These are phyloP conservation scores for Rattus norvegicus DNA, from an alignment of 2,113 vertebrate genomes.

Conservation along the genomic window GRCr8 NC_086020.1:146686001-146686500, in stretches of 20 bases:
- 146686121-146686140: background rate
- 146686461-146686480: background rate
- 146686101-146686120: background rate
- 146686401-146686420: background rate
- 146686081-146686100: background rate
- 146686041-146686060: background rate
- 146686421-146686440: background rate
- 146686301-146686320: background rate
- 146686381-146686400: background rate
- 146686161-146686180: background rate
- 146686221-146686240: background rate
- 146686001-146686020: background rate
- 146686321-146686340: no score
- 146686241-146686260: background rate
- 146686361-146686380: no score
- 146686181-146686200: background rate
- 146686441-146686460: background rate
- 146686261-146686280: background rate
- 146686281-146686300: background rate
- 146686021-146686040: no score
- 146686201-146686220: background rate
- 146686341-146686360: background rate
- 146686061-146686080: no score
- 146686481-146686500: background rate
- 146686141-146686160: background rate